These are phyloP conservation scores for Argyrosomus japonicus DNA, from an alignment of 2,113 vertebrate genomes.

Conservation along the genomic window DNA sequence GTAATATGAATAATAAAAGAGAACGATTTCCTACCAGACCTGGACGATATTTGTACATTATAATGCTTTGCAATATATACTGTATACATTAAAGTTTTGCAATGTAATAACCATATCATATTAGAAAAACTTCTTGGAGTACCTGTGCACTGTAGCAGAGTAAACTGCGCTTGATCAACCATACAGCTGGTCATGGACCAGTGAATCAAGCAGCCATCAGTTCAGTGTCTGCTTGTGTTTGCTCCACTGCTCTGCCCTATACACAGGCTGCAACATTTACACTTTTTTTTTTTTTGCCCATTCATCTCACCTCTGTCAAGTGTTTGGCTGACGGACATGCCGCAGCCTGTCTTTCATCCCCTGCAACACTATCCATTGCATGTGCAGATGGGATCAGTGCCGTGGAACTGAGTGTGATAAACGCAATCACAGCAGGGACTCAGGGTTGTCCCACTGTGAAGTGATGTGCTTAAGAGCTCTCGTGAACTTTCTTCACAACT, in stretches of 20 bases:
- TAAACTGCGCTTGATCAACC: constrained; percentile 61
- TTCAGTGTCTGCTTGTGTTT: constrained; percentile 57
- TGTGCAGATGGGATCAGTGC: constrained; percentile 39
- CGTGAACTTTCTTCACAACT: constrained; percentile 8
- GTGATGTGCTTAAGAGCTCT: constrained; percentile 16
- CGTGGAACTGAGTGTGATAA: constrained; percentile 39
- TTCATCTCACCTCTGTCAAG: constrained; percentile 55
- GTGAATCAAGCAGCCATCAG: constrained; percentile 60
- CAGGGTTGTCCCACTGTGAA: neutral
- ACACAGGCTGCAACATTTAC: constrained; percentile 54
- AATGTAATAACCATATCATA: constrained; percentile 10
- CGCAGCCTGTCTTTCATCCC: constrained; percentile 26
- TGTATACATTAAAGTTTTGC: neutral
- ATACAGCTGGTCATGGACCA: constrained; percentile 60
- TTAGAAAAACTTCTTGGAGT: constrained; percentile 18
- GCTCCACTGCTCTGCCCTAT: constrained; percentile 48
- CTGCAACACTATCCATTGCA: constrained; percentile 20
- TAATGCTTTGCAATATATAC: neutral
- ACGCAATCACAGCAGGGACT: constrained; percentile 27
- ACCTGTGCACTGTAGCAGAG: constrained; percentile 20
- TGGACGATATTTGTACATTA: neutral
- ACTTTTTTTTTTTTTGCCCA: constrained; percentile 38
- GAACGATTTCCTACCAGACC: constrained; percentile 11
- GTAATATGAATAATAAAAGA: constrained; percentile 41
- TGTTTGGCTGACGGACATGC: constrained; percentile 31